Evolutionary conservation across 1,140 invertebrate genomes (phyloP), one percentile per base, ranked within the genome.

Genomic region (Lepidurus couesii): DNA sequence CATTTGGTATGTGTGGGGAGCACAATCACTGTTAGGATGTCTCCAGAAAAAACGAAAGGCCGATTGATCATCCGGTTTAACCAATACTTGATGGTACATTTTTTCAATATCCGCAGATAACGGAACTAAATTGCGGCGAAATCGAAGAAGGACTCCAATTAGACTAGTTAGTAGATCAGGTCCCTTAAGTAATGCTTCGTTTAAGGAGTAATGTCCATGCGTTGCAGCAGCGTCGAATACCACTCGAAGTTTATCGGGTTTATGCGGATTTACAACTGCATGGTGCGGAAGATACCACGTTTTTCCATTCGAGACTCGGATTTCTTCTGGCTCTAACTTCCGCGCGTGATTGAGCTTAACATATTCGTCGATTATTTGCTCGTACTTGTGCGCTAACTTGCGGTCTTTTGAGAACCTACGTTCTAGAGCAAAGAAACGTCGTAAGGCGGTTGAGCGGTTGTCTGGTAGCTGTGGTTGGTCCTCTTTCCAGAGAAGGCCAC

Each of bases 261-360:
- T 79, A 11, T 80, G 44, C 21, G 79, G 77, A 44, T 75, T 75
- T 8, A 47, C 43, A 7, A 80, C 79, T 1, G 73, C 65, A 11
- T 79, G 77, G 24, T 80, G 79, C 10, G 79, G 45, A 10, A 80
- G 5, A 34, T 79, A 79, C 77, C 77, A 79, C 80, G 74, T 89
- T 5, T 74, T 73, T 7, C 78, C 73, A 24, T 16, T 13, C 21
- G 42, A 11, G 1, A 3, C 34, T 11, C 42, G 2, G 0, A 26
- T 16, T 74, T 79, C 78, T 1, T 76, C 73, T 3, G 24, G 13
- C 16, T 6, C 16, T 7, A 81, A 44, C 9, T 77, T 77, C 24
- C 53, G 8, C 1, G 80, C 75, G 73, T 78, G 74, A 1, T 77
- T 75, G 2, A 80, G 74, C 11, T 11, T 45, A 16, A 77, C 7